A percentile compares a stretch with the other conserved stretches of the same genome.
phyloP scores from a whole-genome alignment of 2,888 invertebrate species.

The Neelides folsomi region DNA sequence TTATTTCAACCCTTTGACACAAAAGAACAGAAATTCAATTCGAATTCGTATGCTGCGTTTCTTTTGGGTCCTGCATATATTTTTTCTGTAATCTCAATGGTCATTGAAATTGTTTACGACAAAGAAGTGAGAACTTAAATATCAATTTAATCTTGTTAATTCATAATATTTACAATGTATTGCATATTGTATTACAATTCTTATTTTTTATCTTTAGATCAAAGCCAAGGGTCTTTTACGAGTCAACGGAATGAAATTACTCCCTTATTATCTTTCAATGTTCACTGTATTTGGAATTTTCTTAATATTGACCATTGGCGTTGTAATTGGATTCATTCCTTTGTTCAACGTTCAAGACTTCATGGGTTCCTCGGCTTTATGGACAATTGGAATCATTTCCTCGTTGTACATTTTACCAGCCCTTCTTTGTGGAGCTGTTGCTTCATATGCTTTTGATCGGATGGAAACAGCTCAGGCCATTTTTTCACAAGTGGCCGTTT shows the following conservation, averaged over 20 bases:
- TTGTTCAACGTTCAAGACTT: constrained; percentile 57
- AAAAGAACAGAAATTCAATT: too few species aligned
- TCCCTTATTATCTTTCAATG: constrained; percentile 60
- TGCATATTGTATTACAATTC: constrained; percentile 1
- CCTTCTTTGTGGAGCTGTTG: constrained; percentile 59
- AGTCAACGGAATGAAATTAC: constrained; percentile 63
- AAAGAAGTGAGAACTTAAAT: constrained; percentile 47
- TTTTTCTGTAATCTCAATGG: constrained; percentile 59
- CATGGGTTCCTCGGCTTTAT: constrained; percentile 53
- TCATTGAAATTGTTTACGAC: constrained; percentile 68
- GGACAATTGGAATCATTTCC: constrained; percentile 51
- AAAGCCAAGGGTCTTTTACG: constrained; percentile 69
- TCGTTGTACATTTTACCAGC: constrained; percentile 60
- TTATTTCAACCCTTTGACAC: too few species aligned
- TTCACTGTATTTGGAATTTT: constrained; percentile 58
- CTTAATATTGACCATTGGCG: constrained; percentile 39
- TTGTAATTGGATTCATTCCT: constrained; percentile 39
- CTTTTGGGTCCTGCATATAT: constrained; percentile 71
- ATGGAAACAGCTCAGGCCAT: constrained; percentile 70
- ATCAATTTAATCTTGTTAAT: constrained; percentile 6
- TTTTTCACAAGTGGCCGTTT: constrained; percentile 60
- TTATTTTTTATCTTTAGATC: constrained; percentile 45
- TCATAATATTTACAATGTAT: constrained; percentile 3
- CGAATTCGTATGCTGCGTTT: constrained; percentile 49
- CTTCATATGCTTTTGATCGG: constrained; percentile 68